These are phyloP conservation scores for rabbit (Oryctolagus cuniculus) DNA, from an alignment of 2,113 vertebrate genomes.

Conservation along the genomic window DNA sequence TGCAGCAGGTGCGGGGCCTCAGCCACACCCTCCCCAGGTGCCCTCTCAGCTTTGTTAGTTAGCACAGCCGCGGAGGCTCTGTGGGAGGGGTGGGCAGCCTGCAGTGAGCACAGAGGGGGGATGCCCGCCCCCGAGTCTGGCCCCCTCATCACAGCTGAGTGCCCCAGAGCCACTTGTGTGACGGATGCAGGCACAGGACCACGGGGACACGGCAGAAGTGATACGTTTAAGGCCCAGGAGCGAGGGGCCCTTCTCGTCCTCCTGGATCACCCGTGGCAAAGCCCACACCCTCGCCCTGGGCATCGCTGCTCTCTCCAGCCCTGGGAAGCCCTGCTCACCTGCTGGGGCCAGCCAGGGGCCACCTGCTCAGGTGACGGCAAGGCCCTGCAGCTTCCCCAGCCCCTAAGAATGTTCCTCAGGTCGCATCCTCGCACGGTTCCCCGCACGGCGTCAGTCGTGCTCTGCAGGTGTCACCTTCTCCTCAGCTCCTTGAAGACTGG, in stretches of 20 bases:
- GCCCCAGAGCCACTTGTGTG: no score
- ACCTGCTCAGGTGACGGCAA: neutral
- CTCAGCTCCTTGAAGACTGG: neutral
- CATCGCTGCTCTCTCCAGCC: neutral
- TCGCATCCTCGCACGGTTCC: neutral
- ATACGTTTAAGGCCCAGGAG: neutral
- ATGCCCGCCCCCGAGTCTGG: neutral
- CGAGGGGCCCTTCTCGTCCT: no score
- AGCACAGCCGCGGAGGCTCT: fast-evolving
- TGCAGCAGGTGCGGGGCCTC: no score
- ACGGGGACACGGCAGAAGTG: neutral
- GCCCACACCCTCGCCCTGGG: neutral
- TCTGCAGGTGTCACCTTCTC: neutral
- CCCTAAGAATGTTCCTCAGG: no score
- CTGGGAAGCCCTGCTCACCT: neutral
- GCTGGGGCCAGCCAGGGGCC: no score
- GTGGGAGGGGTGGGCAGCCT: fast-evolving
- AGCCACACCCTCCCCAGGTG: no score
- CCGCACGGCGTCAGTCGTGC: fast-evolving
- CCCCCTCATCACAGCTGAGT: neutral
- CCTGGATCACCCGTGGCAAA: no score
- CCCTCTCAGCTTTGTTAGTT: neutral
- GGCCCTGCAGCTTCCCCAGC: no score
- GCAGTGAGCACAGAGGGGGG: fast-evolving
- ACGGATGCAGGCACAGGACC: no score